These are phyloP conservation scores for Arothron firmamentum DNA, from an alignment of 2,113 vertebrate genomes.

Conservation along the genomic window DNA sequence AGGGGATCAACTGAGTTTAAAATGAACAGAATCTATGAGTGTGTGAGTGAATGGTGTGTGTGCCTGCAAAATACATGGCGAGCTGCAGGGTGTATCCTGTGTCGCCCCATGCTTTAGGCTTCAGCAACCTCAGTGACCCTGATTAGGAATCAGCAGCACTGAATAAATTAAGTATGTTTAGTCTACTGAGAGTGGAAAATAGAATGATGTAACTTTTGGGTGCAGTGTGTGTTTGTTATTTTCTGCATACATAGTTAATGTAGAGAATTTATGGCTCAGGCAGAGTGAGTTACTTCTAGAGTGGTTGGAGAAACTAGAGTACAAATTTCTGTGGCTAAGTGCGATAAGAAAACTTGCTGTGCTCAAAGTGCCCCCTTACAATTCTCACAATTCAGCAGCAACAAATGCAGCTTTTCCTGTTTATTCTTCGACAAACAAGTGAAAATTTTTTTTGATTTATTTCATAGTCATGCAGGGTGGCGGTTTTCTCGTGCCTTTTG, in stretches of 20 bases:
- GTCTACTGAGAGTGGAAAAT: background rate
- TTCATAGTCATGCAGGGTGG: constrained; percentile 28
- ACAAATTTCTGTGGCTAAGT: constrained; percentile 36
- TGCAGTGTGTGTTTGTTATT: constrained; percentile 14
- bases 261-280: constrained; percentile 23
- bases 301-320: constrained; percentile 23
- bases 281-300: constrained; percentile 21
- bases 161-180: background rate
- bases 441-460: constrained; percentile 34
- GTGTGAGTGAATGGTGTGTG: no score
- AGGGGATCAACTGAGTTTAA: constrained; percentile 21
- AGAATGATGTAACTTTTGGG: constrained; percentile 13
- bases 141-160: no score
- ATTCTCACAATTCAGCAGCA: constrained; percentile 70
- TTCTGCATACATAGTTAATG: constrained; percentile 18
- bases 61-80: no score
- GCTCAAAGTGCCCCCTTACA: constrained; percentile 27
- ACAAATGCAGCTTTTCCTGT: constrained; percentile 69
- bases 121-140: no score
- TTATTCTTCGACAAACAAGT: constrained; percentile 67
- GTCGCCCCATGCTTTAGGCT: no score
- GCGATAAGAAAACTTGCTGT: constrained; percentile 58
- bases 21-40: constrained; percentile 17
- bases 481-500: constrained; percentile 58
- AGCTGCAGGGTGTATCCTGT: no score